phyloP scores from a whole-genome alignment of 2,113 vertebrate genomes.

The Cyanoramphus novaezelandiae region DNA sequence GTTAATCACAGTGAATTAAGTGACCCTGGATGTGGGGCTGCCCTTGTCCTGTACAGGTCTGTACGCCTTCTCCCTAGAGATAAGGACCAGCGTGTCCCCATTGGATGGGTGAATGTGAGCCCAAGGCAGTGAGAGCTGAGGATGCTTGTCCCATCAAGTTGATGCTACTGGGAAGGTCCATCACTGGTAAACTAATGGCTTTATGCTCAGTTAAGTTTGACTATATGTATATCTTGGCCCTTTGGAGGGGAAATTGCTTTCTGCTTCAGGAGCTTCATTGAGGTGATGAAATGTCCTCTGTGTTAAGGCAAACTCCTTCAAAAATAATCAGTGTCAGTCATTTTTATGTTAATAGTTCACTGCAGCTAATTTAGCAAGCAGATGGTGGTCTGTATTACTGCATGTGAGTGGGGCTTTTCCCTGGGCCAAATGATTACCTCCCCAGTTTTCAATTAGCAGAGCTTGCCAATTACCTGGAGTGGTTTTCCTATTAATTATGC shows the following conservation, averaged over 20 bases:
- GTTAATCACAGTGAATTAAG: background rate
- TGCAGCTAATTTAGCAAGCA: constrained; percentile 64
- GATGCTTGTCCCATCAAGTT: background rate
- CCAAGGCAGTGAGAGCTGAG: background rate
- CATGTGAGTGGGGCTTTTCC: constrained; percentile 40
- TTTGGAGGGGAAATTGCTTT: background rate
- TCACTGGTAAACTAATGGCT: background rate
- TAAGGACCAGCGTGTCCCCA: background rate
- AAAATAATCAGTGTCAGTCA: constrained; percentile 15
- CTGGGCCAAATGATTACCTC: constrained; percentile 65
- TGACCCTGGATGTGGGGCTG: background rate
- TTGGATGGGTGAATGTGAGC: background rate
- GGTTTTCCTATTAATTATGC: constrained; percentile 71
- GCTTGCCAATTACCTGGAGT: constrained; percentile 66
- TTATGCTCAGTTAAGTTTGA: background rate
- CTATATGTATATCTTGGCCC: background rate
- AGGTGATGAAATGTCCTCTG: background rate
- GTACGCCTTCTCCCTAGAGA: background rate
- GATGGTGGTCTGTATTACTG: constrained; percentile 66
- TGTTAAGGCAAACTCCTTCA: background rate
- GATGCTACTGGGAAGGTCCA: background rate
- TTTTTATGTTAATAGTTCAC: constrained; percentile 62
- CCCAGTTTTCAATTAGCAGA: constrained; percentile 69
- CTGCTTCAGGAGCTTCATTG: background rate
- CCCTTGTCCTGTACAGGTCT: accelerated